Conservation (phyloP, 2,797 vertebrate genomes). For the Caiman crocodilus region DNA sequence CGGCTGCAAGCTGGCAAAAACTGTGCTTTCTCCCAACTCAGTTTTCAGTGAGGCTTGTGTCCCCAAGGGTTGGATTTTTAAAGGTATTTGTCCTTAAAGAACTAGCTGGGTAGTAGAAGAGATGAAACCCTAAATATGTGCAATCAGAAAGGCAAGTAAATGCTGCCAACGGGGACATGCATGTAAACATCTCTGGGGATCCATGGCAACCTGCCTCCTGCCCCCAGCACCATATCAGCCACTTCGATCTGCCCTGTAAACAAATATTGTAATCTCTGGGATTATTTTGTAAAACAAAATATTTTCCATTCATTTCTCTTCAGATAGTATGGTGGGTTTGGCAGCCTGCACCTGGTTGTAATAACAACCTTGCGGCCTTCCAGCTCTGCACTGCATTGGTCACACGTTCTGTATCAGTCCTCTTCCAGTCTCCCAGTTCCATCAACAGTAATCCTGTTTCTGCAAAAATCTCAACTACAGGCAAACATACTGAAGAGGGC, state of each 20-base stretch:
- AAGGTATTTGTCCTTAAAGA: no score
- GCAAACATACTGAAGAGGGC: not conserved
- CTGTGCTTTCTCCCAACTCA: no score
- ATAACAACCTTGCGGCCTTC: not conserved
- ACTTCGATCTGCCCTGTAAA: not conserved
- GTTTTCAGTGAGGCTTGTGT: no score
- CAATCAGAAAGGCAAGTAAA: accelerated
- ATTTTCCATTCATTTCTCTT: not conserved
- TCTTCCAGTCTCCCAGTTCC: not conserved
- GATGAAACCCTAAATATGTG: accelerated
- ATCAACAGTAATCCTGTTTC: not conserved
- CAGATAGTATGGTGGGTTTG: not conserved
- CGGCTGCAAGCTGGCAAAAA: no score
- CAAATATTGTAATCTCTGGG: not conserved
- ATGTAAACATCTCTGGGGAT: accelerated
- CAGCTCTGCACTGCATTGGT: not conserved
- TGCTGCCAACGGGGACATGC: accelerated
- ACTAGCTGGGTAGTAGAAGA: not conserved
- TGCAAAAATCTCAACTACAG: not conserved
- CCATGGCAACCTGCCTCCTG: accelerated
- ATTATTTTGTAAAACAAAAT: not conserved
- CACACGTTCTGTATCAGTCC: not conserved
- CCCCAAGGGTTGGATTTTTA: no score
- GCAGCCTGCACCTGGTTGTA: conserved; percentile 7
- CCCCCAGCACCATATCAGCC: accelerated